A percentile compares a stretch with the other conserved stretches of the same genome.
phyloP scores from a whole-genome alignment of 2,888 invertebrate genomes.

The Branchinecta sandiegonensis region DNA sequence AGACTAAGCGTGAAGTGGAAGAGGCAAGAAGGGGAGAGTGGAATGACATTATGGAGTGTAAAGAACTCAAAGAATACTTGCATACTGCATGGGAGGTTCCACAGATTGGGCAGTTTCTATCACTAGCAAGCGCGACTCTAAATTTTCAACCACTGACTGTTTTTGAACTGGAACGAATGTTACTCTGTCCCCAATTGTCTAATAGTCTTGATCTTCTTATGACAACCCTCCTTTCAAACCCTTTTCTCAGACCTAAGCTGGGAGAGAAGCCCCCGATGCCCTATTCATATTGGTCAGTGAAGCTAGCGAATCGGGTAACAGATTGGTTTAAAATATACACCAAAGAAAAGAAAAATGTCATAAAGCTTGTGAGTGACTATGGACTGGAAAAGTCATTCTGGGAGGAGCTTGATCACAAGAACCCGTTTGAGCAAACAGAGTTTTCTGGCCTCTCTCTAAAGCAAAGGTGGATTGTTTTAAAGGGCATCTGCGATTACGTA shows the following conservation, averaged over 20 bases:
- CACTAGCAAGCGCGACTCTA: neutral
- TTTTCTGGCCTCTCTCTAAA: neutral
- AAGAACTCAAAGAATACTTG: slow-evolving; percentile 1
- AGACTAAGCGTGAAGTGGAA: neutral
- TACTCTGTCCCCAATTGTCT: slow-evolving; percentile 1
- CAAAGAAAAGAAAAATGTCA: slow-evolving; percentile 4
- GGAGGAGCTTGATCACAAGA: neutral
- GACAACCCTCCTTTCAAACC: neutral
- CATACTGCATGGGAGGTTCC: slow-evolving; percentile 2
- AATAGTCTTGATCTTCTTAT: neutral
- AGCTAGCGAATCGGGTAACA: neutral
- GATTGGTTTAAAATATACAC: slow-evolving; percentile 6
- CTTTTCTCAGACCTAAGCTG: neutral
- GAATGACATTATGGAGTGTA: neutral
- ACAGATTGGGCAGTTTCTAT: neutral
- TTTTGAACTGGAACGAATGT: neutral
- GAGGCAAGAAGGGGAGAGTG: neutral
- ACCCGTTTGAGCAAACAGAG: slow-evolving; percentile 8
- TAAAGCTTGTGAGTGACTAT: neutral
- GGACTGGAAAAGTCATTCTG: neutral
- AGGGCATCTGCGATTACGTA: slow-evolving; percentile 2
- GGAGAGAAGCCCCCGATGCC: neutral
- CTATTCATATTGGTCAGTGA: slow-evolving; percentile 11
- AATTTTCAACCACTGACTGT: neutral
- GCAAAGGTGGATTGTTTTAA: neutral